These are phyloP conservation scores for Acholoe squamosa DNA, from an alignment of 2,888 invertebrate species.

Conservation along the genomic window DNA sequence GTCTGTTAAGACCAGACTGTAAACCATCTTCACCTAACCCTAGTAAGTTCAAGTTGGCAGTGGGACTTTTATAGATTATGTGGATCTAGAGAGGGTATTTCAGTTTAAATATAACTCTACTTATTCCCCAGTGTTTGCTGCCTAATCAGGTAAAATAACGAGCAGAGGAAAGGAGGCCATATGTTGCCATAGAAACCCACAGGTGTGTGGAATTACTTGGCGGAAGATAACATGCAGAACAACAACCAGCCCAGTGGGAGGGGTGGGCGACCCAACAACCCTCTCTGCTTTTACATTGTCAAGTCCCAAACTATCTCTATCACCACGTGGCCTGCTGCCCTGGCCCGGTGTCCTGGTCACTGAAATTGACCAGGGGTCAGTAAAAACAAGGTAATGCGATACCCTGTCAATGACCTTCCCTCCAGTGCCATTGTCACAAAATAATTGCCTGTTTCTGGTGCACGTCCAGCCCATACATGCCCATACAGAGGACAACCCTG, in stretches of 20 bases:
- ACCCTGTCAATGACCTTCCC: not conserved
- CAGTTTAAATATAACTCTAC: no score
- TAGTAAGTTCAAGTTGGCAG: no score
- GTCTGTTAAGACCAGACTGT: no score
- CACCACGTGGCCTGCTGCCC: not conserved
- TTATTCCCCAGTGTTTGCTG: not conserved
- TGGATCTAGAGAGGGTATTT: no score
- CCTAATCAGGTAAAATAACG: constrained; percentile 36
- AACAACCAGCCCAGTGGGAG: not conserved
- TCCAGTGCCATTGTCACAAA: not conserved
- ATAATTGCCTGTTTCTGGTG: not conserved
- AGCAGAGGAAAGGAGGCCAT: not conserved
- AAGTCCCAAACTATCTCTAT: not conserved
- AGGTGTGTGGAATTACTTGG: constrained; percentile 18
- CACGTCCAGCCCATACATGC: not conserved
- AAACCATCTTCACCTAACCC: no score
- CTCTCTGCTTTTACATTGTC: not conserved
- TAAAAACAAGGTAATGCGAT: not conserved
- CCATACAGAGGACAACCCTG: no score
- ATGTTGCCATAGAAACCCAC: not conserved
- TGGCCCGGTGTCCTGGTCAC: not conserved
- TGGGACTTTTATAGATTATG: no score
- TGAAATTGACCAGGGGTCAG: not conserved
- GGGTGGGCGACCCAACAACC: not conserved
- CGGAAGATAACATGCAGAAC: not conserved